Evolutionary conservation across 1,140 invertebrate species (phyloP), one percentile per base, ranked within the genome.

Genomic region (Berghia stephanieae): DNA sequence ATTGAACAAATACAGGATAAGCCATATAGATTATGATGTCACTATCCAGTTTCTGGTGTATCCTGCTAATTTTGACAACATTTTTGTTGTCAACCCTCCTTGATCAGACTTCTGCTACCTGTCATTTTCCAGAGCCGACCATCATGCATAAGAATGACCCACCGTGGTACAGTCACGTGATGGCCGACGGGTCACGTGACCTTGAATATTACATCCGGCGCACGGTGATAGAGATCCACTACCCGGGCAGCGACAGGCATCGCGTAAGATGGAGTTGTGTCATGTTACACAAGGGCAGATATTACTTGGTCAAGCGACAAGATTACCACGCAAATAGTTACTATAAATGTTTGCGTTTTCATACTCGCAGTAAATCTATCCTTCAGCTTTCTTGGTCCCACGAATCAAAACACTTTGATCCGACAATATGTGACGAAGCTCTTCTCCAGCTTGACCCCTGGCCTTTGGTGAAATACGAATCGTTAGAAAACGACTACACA

Each of bases 311-410:
- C n/a, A 78, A 69, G 49, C 75, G 76, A 18, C 72, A 75, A 43
- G 82, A 81, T 13, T 42, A 75, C 3, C 24, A 68, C 46, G 68
- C 66, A 3, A 68, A 80, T 16, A 44, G 42, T 36, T 34, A 55
- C 27, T 66, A 70, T 46, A 73, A 74, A 0, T 85, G 84, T 72
- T 78, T 82, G 13, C 68, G 72, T n/a, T 80, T 85, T 44, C 36
- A 81, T 8, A 66, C 55, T 16, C 67, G 81, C 44, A 80, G 79
- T 42, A 13, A 57, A 21, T 82, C 83, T 18, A 49, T 84, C 10
- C 60, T 83, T 1, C 81, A 84, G 63, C 34, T 84, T 18, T 43
- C 71, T 40, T 75, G 74, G 69, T 84, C 84, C 0, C 43, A 74
- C 1, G 70, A 67, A 21, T 46, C 71, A 24, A 57, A 66, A 0